Base-by-base conservation (phyloP, 2,888 invertebrate species). In the Heteromurus nitidus region DNA sequence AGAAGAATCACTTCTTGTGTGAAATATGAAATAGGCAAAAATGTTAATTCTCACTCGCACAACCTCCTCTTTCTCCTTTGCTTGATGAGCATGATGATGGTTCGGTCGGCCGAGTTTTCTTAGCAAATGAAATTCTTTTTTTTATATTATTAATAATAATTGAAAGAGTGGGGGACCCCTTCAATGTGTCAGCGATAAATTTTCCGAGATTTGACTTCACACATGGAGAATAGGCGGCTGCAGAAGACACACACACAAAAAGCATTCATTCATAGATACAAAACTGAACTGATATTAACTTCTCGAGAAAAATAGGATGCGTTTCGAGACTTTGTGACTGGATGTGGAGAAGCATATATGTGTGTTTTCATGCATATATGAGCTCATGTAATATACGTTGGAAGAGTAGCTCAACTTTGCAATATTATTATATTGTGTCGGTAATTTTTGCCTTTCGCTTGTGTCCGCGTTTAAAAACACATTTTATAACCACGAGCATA, bases 141-240 rank as follows among this genome's bases (percentile, higher is more conserved):
- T 65, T 60, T 31, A 55, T 69, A 62, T 67, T 77, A 77, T 64
- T 77, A 62, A 77, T 47, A 76, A 85, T 86, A 85, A 86, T 86
- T 85, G 86, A 86, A 85, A 76, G 82, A 83, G 83, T 85, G 85
- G 85, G 83, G 81, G 84, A 82, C 80, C 85, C 85, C 84, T 86
- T 84, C 80, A 85, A 85, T 79, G 84, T 85, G 85, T 85, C 86
- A 83, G 85, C 82, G 81, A 86, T 86, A 86, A 86, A 86, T 86
- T 86, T 86, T 85, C 85, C 82, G 80, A 86, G 83, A 80, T 74
- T 83, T 80, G 76, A 84, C 82, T 82, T 83, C 82, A 83, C 83
- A 84, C 82, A 73, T 76, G 44, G 68, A 67, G 53, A 42, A 73
- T 20, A 31, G 77, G 69, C 69, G 77, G 69, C 36, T 50, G 68